phyloP scores from a whole-genome alignment of 35 echinoderm and acorn worm genomes.

The Apostichopus japonicus region DNA sequence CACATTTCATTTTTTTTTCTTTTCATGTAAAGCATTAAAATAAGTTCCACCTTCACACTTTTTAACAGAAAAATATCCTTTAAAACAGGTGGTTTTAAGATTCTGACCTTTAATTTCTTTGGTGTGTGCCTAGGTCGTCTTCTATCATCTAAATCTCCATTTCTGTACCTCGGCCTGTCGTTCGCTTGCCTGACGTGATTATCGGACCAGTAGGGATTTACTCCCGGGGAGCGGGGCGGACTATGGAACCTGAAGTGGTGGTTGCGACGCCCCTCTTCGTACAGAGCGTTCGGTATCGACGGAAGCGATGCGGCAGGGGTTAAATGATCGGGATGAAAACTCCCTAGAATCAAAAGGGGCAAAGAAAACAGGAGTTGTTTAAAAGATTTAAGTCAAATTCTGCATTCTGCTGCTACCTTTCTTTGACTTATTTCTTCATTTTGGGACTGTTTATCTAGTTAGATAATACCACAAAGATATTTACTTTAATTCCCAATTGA shows the following conservation, averaged over 20 bases:
- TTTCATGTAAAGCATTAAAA: no score
- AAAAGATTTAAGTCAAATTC: not conserved
- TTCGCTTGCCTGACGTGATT: not conserved
- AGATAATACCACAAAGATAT: no score
- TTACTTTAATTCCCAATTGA: no score
- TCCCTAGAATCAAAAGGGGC: conserved; percentile 37
- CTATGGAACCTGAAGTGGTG: not conserved
- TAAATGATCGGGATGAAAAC: conserved; percentile 84
- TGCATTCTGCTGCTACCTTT: no score
- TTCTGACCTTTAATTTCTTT: conserved; percentile 22
- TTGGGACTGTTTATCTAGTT: no score
- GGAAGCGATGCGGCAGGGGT: conserved; percentile 50
- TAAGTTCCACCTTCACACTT: no score
- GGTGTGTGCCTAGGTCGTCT: not conserved
- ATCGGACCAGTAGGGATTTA: not conserved
- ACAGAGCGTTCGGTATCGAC: conserved; percentile 11
- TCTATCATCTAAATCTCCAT: not conserved
- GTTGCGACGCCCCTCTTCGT: not conserved
- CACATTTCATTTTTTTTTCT: no score
- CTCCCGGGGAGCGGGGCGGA: not conserved
- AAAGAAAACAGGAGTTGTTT: not conserved
- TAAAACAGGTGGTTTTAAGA: not conserved
- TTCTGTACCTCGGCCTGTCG: not conserved
- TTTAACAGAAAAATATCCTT: not conserved
- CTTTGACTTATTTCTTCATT: no score